These are phyloP conservation scores for Philopotamus ludificatus DNA, from an alignment of 1,140 invertebrate genomes.

Conservation along the genomic window DNA sequence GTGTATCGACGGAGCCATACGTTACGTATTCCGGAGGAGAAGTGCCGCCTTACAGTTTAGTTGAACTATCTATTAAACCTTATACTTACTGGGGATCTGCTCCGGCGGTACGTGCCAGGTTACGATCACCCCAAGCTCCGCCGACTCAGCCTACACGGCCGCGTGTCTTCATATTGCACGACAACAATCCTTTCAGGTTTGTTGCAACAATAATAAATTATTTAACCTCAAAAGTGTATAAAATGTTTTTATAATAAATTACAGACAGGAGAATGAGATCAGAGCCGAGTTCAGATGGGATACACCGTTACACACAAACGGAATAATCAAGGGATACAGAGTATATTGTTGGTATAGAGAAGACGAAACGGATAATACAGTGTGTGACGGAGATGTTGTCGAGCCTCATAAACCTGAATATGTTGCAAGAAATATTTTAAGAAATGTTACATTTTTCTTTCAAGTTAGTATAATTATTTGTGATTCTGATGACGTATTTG, in stretches of 20 bases:
- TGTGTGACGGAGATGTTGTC: constrained; percentile 47
- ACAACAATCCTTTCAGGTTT: constrained; percentile 43
- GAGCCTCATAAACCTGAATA: constrained; percentile 55
- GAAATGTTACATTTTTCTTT: constrained; percentile 71
- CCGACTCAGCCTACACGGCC: constrained; percentile 70
- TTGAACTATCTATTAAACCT: constrained; percentile 73
- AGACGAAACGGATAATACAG: constrained; percentile 42
- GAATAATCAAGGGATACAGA: constrained; percentile 70
- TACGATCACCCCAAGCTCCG: constrained; percentile 68
- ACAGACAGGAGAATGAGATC: constrained; percentile 51
- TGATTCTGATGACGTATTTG: constrained; percentile 6
- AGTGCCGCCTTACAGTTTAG: constrained; percentile 64
- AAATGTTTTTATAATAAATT: constrained; percentile 41
- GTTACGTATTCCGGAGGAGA: constrained; percentile 48
- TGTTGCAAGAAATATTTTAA: constrained; percentile 57
- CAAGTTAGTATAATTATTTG: constrained; percentile 54
- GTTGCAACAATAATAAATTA: constrained; percentile 41
- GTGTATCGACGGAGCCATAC: constrained; percentile 51
- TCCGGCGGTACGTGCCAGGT: constrained; percentile 55
- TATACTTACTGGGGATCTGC: constrained; percentile 83
- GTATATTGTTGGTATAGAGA: constrained; percentile 66
- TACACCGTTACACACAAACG: constrained; percentile 68
- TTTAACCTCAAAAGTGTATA: not conserved
- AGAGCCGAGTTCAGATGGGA: constrained; percentile 74
- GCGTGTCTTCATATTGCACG: constrained; percentile 65